phyloP scores from a whole-genome alignment of 2,797 vertebrate genomes.

The Heteromormyrus szaboi region DNA sequence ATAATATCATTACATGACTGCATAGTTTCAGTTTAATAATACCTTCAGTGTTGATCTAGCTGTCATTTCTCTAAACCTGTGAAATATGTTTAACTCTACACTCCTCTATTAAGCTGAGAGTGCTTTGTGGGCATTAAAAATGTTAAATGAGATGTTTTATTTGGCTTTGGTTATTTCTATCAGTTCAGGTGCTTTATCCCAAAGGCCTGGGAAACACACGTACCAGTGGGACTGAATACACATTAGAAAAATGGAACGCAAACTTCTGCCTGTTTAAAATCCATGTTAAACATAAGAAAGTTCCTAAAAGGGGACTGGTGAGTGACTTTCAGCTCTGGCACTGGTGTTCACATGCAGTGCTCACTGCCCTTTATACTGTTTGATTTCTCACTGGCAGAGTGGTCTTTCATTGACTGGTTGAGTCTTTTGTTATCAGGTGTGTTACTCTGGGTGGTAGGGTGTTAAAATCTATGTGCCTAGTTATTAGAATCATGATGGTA shows the following conservation, averaged over 20 bases:
- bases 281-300: neutral
- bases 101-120: neutral
- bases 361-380: neutral
- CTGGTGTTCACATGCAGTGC: neutral
- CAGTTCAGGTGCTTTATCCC: neutral
- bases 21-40: neutral
- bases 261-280: neutral
- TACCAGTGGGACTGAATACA: neutral
- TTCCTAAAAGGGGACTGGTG: neutral
- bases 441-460: neutral
- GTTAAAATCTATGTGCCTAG: neutral
- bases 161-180: neutral
- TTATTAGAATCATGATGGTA: neutral
- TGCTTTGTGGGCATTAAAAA: neutral
- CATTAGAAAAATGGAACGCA: neutral
- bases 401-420: neutral
- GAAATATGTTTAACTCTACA: neutral
- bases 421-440: neutral
- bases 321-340: neutral
- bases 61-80: neutral
- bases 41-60: neutral
- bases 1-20: neutral
- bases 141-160: neutral
- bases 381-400: neutral
- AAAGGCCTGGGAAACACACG: neutral